Evolutionary conservation across 2,888 invertebrate species (phyloP), one percentile per base, ranked within the genome.

Genomic region (Venusia cambrica): DNA sequence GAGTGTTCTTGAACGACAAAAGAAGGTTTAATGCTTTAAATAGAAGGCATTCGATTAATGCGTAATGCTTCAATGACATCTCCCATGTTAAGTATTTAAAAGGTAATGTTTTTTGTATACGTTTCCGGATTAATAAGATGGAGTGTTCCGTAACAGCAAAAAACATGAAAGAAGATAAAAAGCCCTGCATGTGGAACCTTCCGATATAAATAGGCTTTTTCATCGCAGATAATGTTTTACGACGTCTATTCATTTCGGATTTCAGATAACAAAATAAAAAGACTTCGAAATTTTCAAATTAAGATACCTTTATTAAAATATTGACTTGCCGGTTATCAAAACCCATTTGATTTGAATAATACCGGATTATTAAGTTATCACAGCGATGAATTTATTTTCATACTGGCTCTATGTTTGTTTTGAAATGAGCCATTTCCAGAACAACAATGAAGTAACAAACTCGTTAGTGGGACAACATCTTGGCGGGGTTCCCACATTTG

Each of bases 401-500:
- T 47, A 38, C n/a, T n/a, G n/a, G n/a, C n/a, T n/a, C n/a, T n/a
- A 28, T 17, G 33, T 48, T 56, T 59, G 52, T 58, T 61, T 53
- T 54, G 40, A 57, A 62, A 61, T 51, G 55, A 50, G 51, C 52
- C 48, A 62, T 62, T 58, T 64, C 63, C 62, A 73, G 67, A 62
- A 64, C 59, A 73, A 80, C 78, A 83, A 81, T 80, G 72, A 70
- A 74, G 73, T 79, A 80, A 80, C 78, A 68, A 71, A 73, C 64
- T 76, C 73, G 78, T 84, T 79, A 78, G 74, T 77, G 68, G 76
- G 71, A 75, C 79, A 77, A 67, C 68, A 64, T 79, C 78, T 85
- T 84, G 85, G 85, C 84, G 76, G 74, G 73, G 79, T 83, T 85
- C 85, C 85, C 85, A 85, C 83, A 84, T 80, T 80, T 70, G 73